A percentile compares a stretch with the other conserved stretches of the same genome.
Conservation (phyloP, 2,797 vertebrate species). For the Sebastes minor region DNA sequence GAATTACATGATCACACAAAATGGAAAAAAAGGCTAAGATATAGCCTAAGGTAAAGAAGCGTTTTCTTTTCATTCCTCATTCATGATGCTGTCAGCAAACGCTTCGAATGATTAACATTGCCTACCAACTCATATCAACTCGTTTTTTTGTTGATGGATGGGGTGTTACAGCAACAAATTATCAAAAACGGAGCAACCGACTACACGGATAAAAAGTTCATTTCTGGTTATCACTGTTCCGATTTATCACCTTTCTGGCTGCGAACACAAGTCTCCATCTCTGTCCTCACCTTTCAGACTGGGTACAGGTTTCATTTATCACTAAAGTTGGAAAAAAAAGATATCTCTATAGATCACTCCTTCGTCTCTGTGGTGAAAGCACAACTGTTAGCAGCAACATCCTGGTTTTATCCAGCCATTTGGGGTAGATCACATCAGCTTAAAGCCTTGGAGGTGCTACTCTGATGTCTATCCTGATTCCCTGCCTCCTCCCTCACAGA, state of each 20-base stretch:
- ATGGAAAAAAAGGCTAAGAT: background rate
- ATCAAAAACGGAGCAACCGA: conserved; percentile 30
- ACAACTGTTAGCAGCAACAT: conserved; percentile 32
- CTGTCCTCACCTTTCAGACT: conserved; percentile 55
- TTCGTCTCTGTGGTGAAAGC: conserved; percentile 52
- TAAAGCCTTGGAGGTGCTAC: conserved; percentile 29
- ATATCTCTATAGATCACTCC: conserved; percentile 45
- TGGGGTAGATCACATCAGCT: conserved; percentile 59
- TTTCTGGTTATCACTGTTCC: conserved; percentile 54
- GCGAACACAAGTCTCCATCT: conserved; percentile 49
- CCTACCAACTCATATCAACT: conserved; percentile 3
- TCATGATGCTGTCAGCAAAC: conserved; percentile 7
- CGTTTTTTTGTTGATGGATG: conserved; percentile 25
- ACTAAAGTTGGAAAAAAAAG: conserved; percentile 56
- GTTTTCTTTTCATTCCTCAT: background rate
- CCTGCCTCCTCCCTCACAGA: conserved; percentile 41
- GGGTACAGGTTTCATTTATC: conserved; percentile 70
- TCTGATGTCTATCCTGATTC: conserved; percentile 42
- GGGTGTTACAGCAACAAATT: conserved; percentile 8
- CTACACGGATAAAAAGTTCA: conserved; percentile 42
- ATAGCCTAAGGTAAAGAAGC: background rate
- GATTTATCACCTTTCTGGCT: conserved; percentile 40
- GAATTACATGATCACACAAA: background rate
- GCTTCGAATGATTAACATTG: conserved; percentile 14
- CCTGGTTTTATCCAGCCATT: conserved; percentile 2